These are phyloP conservation scores for Caenorhabditis latens DNA, from an alignment of 1,140 invertebrate genomes.

Conservation along the genomic window DNA sequence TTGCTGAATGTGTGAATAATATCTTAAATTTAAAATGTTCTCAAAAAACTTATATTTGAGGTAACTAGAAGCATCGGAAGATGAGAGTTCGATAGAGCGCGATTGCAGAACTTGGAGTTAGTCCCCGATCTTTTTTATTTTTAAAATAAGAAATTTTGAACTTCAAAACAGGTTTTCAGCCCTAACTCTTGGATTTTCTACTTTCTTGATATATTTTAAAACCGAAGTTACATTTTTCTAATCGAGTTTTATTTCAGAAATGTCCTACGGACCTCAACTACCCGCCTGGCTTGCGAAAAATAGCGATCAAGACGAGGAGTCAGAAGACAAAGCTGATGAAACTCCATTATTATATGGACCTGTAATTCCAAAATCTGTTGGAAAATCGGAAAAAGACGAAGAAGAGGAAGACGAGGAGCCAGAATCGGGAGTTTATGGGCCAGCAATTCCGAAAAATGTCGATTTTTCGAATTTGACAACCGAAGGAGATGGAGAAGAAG, in stretches of 20 bases:
- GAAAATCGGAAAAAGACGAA: not conserved
- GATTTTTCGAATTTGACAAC: not conserved
- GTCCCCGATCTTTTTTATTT: not conserved
- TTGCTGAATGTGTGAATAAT: too few relatives aligned
- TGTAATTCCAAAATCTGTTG: not conserved
- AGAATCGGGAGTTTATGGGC: not conserved
- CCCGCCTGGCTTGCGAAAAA: not conserved
- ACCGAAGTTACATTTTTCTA: not conserved
- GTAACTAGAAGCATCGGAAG: too few relatives aligned
- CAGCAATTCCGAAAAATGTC: not conserved
- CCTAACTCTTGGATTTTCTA: not conserved
- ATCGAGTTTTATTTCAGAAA: not conserved
- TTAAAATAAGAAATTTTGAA: not conserved
- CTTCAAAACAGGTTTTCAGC: not conserved
- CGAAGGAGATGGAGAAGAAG: not conserved
- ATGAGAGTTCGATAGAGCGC: not conserved
- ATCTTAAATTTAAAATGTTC: too few relatives aligned
- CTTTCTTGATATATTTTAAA: not conserved
- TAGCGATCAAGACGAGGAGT: not conserved
- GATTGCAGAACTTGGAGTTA: not conserved
- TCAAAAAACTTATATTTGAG: too few relatives aligned
- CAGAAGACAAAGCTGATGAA: not conserved
- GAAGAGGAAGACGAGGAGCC: not conserved
- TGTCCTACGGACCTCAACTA: constrained; percentile 32
- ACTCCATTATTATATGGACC: not conserved